Base-by-base conservation (phyloP, 2,113 vertebrate species). In the Columba janthina region DNA sequence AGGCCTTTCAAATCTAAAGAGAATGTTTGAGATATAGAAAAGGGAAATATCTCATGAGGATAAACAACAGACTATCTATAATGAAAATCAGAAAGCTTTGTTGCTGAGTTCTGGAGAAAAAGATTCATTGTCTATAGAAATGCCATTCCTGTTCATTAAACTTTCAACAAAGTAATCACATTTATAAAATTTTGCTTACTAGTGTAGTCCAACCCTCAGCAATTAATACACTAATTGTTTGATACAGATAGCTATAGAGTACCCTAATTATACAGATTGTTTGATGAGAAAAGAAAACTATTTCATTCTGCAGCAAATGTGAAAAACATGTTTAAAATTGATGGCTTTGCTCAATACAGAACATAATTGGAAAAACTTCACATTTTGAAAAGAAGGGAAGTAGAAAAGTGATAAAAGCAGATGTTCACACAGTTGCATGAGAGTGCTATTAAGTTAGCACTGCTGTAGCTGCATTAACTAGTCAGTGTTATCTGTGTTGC, bases 31-130 rank as follows among this genome's bases (percentile, higher is more conserved):
- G 82, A 85, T 90, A 94, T 10, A 87, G 57, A 74, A 79, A 97
- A 85, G 31, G n/a, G 67, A 90, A 88, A 95, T 93, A 69, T 70
- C 61, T 84, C 85, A 72, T 92, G 89, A 96, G 75, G 86, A 71
- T 81, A 96, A 93, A 96, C 42, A 94, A 94, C 69, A 76, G 24
- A 58, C 88, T 98, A 97, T 97, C 97, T 98, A 93, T 97, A 98
- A 98, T 97, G 97, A 97, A 96, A 98, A 98, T 98, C 97, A 96
- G 85, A 96, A 94, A 89, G 62, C 88, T 97, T 94, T 97, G 88
- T 88, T 51, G 44, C 80, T 50, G 85, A 40, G n/a, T 96, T 86
- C 32, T 79, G 62, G 40, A 71, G 78, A 93, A 93, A 92, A 95
- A 51, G 38, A 89, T 95, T 94, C 87, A 96, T 97, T 97, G 91